Base-by-base conservation (phyloP, 2,888 invertebrate species). In the Steinernema carpocapsae region DNA sequence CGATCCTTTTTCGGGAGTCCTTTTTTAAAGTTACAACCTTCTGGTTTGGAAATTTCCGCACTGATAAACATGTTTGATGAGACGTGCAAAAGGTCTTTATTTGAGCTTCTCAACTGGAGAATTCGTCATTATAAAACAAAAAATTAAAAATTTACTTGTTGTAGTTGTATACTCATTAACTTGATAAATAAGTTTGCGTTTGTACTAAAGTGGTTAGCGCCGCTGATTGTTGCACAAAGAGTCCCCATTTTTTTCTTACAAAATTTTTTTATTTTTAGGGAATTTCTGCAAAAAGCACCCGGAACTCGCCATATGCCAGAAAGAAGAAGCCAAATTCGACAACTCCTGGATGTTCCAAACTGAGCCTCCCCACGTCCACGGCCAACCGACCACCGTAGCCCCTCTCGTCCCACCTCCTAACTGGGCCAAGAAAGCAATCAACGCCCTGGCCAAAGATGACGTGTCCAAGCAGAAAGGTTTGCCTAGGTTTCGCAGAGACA, bases 271-370 rank as follows among this genome's bases (percentile, higher is more conserved):
- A 4, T 19, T 32, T 64, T 64, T 37, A 64, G 64, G 29, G 1
- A 29, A 64, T 10, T 32, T 64, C 32, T 64, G 64, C 32, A 64
- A 64, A 32, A 64, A 64, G 26, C 22, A 64, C 19, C 64, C 64
- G 1, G 26, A 64, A 4, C 29, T 64, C 32, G 32, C 29, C 2
- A 29, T 26, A 64, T 64, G 64, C 64, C 64, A 64, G 26, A 64
- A 32, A 32, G 32, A 64, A 26, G 32, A 32, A 37, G 22, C 26
- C 14, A 26, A 56, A 24, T 19, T 56, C 24, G 56, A 56, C 56
- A 56, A 22, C 26, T 26, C 56, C 12, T 26, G 56, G 56, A 56
- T 12, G 22, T 12, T 32, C 24, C 32, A 32, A n/a, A n/a, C 17
- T 14, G n/a, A 48, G 4, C 48, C 48, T n/a, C 48, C 48, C 14